These are phyloP conservation scores for Gorsachius magnificus DNA, from an alignment of 2,797 vertebrate genomes.

Conservation along the genomic window DNA sequence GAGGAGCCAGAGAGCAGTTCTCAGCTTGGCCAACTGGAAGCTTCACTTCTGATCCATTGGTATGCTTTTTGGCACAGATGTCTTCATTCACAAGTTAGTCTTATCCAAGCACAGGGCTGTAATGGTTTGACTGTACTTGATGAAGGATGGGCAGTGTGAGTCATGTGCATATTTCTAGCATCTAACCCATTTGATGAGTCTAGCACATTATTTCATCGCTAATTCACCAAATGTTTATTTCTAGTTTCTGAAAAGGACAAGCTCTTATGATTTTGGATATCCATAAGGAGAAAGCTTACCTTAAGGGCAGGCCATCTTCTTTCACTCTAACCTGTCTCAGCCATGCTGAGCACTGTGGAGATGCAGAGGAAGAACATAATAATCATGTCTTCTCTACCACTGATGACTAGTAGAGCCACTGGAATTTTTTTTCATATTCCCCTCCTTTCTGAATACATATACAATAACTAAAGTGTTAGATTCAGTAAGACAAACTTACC, in stretches of 20 bases:
- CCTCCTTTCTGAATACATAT: background rate
- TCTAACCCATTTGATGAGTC: background rate
- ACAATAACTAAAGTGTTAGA: background rate
- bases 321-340: background rate
- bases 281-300: background rate
- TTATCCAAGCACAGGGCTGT: background rate
- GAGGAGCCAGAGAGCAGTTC: background rate
- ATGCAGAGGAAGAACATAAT: background rate
- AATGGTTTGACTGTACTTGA: background rate
- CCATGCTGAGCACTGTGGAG: background rate
- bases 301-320: background rate
- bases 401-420: background rate
- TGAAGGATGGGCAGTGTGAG: background rate
- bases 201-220: background rate
- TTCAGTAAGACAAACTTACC: background rate
- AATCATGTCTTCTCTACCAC: background rate
- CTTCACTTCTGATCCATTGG: background rate
- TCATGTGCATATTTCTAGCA: background rate
- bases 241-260: background rate
- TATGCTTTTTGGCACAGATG: background rate
- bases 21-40: background rate
- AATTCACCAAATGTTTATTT: background rate
- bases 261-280: background rate
- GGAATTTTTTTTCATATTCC: background rate
- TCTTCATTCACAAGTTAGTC: background rate